phyloP scores from a whole-genome alignment of 2,113 vertebrate genomes.

The Cynoglossus semilaevis region DNA sequence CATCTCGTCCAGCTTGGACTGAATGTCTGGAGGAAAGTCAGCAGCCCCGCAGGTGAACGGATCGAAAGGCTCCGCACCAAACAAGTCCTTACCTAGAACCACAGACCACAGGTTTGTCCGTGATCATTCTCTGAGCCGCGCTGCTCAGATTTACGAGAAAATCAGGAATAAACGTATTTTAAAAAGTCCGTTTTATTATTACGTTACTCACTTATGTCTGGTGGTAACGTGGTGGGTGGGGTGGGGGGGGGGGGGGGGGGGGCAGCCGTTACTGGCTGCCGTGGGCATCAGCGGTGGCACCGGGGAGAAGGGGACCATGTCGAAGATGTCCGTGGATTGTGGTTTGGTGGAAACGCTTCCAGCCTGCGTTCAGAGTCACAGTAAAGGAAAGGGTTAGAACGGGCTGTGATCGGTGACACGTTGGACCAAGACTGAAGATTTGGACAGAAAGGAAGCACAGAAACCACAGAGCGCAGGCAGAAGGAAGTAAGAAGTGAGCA shows the following conservation, averaged over 20 bases:
- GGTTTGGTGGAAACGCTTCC: conserved; percentile 81
- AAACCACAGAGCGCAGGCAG: not conserved
- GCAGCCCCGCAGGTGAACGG: conserved; percentile 94
- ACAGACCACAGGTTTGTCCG: not conserved
- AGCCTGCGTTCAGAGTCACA: conserved; percentile 71
- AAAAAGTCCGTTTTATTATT: not conserved
- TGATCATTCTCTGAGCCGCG: no score
- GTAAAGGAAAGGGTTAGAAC: not conserved
- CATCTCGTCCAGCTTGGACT: conserved; percentile 98
- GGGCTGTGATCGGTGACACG: not conserved
- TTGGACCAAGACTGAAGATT: conserved; percentile 1
- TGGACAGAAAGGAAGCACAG: not conserved
- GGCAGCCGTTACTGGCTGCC: conserved; percentile 87
- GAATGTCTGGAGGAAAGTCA: conserved; percentile 95
- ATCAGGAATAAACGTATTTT: not conserved
- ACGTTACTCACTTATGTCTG: conserved; percentile 85
- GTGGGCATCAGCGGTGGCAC: conserved; percentile 82
- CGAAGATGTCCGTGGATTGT: conserved; percentile 90
- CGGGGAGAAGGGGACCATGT: conserved; percentile 98
- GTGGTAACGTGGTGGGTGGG: conserved; percentile 84
- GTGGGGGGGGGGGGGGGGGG: conserved; percentile 85
- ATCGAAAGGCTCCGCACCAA: conserved; percentile 96
- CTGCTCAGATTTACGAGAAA: no score
- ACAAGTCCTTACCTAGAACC: conserved; percentile 89
- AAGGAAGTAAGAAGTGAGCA: conserved; percentile 12